phyloP scores from a whole-genome alignment of 2,888 invertebrate genomes.

The Ditylenchus weischeri region DNA sequence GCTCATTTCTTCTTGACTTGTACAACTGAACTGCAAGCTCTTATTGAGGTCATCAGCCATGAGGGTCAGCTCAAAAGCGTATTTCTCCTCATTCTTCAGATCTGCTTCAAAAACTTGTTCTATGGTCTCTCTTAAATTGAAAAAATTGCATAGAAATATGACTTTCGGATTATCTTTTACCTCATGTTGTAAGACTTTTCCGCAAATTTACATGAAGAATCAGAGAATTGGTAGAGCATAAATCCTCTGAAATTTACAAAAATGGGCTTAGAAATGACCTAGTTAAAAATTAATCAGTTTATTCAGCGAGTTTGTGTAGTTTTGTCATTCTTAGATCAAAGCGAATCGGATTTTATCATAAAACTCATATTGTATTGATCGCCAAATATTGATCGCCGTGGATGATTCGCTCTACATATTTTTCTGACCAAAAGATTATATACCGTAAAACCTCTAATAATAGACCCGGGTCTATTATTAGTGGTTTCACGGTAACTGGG shows the following conservation, averaged over 20 bases:
- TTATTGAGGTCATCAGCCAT: constrained; percentile 20
- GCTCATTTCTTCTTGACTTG: constrained; percentile 32
- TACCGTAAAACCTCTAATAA: too few species aligned
- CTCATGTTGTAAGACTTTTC: constrained; percentile 30
- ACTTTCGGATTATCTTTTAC: constrained; percentile 1
- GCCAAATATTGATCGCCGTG: background rate
- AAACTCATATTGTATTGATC: background rate
- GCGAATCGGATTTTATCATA: too few species aligned
- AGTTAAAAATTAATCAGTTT: too few species aligned
- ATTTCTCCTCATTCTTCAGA: constrained; percentile 36
- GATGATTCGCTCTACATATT: background rate
- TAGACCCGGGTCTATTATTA: too few species aligned
- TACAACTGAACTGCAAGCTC: constrained; percentile 34
- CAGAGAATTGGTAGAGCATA: constrained; percentile 47
- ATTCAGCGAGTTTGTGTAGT: too few species aligned
- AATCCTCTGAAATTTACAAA: constrained; percentile 32
- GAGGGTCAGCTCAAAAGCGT: constrained; percentile 35
- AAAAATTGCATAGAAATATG: constrained; percentile 1
- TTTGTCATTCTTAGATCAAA: too few species aligned
- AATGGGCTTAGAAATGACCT: too few species aligned
- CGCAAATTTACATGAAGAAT: constrained; percentile 45
- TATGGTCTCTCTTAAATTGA: constrained; percentile 26
- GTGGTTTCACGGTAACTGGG: too few species aligned
- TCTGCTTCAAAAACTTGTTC: constrained; percentile 35
- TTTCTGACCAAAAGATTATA: too few species aligned